Conservation (phyloP, 2,797 vertebrate genomes). For the Limnodromus scolopaceus region DNA sequence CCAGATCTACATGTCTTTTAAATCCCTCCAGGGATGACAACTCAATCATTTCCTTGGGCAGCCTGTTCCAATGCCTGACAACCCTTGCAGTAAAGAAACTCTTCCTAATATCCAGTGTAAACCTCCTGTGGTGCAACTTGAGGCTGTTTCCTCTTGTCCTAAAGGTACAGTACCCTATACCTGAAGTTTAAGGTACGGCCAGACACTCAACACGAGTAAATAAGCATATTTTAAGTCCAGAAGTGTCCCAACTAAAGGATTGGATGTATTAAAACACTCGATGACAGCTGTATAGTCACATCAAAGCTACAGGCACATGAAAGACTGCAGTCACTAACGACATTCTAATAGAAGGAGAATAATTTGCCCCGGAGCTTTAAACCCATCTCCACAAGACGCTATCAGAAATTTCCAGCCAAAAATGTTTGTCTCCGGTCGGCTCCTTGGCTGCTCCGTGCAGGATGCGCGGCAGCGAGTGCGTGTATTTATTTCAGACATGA, state of each 20-base stretch:
- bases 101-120: background rate
- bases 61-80: background rate
- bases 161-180: background rate
- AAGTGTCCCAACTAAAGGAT: background rate
- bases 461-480: rapidly evolving
- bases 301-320: rapidly evolving
- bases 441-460: background rate
- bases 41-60: background rate
- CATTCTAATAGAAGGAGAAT: background rate
- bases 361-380: background rate
- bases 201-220: background rate
- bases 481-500: constrained; percentile 27
- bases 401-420: background rate
- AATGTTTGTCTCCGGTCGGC: background rate
- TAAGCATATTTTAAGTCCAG: rapidly evolving
- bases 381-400: background rate
- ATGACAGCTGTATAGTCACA: background rate
- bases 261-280: background rate
- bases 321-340: background rate
- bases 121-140: background rate
- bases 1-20: background rate
- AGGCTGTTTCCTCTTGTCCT: background rate
- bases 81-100: background rate
- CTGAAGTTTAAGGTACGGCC: background rate
- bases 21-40: background rate